Evolutionary conservation across 2,888 invertebrate species (phyloP).

Genomic region (Drosophila pullipes): DNA sequence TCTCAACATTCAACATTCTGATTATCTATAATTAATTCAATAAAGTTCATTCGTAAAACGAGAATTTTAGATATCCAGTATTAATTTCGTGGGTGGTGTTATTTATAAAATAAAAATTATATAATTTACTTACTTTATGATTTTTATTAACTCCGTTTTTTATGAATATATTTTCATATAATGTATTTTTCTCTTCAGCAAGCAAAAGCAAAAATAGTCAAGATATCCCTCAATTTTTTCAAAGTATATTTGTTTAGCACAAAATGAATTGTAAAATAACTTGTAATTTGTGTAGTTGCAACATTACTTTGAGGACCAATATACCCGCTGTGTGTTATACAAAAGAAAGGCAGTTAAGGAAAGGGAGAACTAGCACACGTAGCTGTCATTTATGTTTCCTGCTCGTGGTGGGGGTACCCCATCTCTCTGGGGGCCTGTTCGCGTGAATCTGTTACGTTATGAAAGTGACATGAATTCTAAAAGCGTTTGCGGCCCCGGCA

Average conservation of each 20-base stretch:
- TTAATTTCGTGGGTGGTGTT: background rate
- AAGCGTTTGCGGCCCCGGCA: slow-evolving; percentile 71
- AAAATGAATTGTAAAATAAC: background rate
- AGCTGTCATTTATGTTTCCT: slow-evolving; percentile 62
- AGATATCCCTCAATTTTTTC: background rate
- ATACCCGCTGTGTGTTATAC: background rate
- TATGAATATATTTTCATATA: background rate
- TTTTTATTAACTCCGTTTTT: background rate
- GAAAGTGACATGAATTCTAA: slow-evolving; percentile 81
- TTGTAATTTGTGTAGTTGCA: background rate
- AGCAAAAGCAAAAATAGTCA: too few species aligned
- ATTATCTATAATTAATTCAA: background rate
- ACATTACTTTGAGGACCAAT: background rate
- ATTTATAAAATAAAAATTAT: background rate
- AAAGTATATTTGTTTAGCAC: background rate
- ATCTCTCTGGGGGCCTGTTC: slow-evolving; percentile 58
- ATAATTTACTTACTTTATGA: background rate
- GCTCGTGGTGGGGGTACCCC: slow-evolving; percentile 8
- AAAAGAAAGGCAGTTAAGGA: slow-evolving; percentile 11
- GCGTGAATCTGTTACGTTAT: slow-evolving; percentile 69
- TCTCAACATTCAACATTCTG: background rate
- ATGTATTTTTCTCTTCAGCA: background rate
- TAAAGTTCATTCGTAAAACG: background rate
- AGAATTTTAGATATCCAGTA: background rate
- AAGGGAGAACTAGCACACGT: slow-evolving; percentile 55